Base-by-base conservation (phyloP, 53 echinoderm and acorn worm genomes). In the Mesocentrotus franciscanus region DNA sequence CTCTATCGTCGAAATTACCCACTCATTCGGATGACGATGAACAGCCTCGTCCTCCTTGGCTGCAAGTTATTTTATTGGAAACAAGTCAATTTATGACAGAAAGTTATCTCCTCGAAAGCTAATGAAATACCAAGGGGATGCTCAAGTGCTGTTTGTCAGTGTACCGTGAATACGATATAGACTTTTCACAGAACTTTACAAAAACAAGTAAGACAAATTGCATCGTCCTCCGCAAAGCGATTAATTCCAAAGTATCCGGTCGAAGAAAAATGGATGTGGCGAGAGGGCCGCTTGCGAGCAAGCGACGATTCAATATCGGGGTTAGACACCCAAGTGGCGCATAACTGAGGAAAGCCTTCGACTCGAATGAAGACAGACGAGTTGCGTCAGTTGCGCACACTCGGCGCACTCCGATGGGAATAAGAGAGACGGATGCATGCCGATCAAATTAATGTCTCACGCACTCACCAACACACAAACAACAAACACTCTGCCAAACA, bases 311-410 rank as follows among this genome's bases (percentile, higher is more conserved):
- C 58, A 57, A 27, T 87, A 57, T 87, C 57, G 49, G 58, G 27
- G 87, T 58, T 58, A 87, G 87, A 87, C 9, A 57, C 87, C 87
- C 56, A 58, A 87, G 87, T 57, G 87, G 87, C 27, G 87, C 58
- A 87, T 15, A 87, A 87, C 87, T 87, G 87, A 87, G n/a, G 66
- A 91, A 66, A 61, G 14, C 64, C 42, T 66, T 90, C 91, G 16
- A 16, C 20, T 58, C 12, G 91, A 91, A 91, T 66, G 91, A 91
- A 91, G 91, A 91, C 91, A 91, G 91, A 91, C 91, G 91, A 66
- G 91, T 66, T 91, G 68, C 32, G 66, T 91, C 91, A 91, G 91
- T 61, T 91, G 32, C 64, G 91, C 39, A 66, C 66, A 36, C 91
- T 17, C 12, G 66, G 61, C 61, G 66, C 91, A 10, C 91, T 91